Percentiles rank a stretch among this genome's conserved stretches.
These are phyloP conservation scores for Amaurobius ferox DNA, from an alignment of 2,888 invertebrate species.

Conservation along the genomic window DNA sequence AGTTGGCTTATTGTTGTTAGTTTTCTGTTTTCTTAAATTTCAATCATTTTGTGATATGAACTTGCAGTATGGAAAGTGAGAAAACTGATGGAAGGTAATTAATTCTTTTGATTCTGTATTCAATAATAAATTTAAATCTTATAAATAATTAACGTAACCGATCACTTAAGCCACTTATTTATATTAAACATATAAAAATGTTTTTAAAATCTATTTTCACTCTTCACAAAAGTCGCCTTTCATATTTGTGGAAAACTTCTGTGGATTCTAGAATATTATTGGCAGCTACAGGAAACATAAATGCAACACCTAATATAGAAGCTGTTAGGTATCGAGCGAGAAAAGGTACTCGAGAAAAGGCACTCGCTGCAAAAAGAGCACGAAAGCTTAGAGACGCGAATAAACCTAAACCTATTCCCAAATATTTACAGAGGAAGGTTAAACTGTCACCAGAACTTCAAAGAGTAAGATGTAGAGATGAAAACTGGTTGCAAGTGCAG, in stretches of 20 bases:
- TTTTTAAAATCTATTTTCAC: neutral
- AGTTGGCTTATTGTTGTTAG: too few relatives aligned
- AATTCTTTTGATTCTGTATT: too few relatives aligned
- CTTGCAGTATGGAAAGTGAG: too few relatives aligned
- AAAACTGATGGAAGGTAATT: too few relatives aligned
- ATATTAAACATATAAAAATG: neutral
- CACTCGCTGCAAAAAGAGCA: slow-evolving; percentile 24
- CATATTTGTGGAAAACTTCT: neutral
- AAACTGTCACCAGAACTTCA: slow-evolving; percentile 28
- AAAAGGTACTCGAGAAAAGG: slow-evolving; percentile 50
- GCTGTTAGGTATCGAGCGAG: slow-evolving; percentile 47
- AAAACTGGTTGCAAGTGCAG: slow-evolving; percentile 75
- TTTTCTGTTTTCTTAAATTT: too few relatives aligned
- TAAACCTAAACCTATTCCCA: slow-evolving; percentile 45
- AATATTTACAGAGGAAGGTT: slow-evolving; percentile 44
- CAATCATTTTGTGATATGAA: too few relatives aligned
- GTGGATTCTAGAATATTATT: neutral
- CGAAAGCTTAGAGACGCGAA: slow-evolving; percentile 31
- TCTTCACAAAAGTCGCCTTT: neutral
- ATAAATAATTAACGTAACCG: too few relatives aligned
- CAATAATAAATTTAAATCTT: too few relatives aligned
- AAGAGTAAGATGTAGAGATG: slow-evolving; percentile 45
- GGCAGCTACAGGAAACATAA: neutral
- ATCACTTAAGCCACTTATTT: too few relatives aligned
- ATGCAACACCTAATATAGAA: slow-evolving; percentile 24